These are phyloP conservation scores for Phataginus tetradactyla DNA, from an alignment of 2,797 vertebrate species.

Conservation along the genomic window DNA sequence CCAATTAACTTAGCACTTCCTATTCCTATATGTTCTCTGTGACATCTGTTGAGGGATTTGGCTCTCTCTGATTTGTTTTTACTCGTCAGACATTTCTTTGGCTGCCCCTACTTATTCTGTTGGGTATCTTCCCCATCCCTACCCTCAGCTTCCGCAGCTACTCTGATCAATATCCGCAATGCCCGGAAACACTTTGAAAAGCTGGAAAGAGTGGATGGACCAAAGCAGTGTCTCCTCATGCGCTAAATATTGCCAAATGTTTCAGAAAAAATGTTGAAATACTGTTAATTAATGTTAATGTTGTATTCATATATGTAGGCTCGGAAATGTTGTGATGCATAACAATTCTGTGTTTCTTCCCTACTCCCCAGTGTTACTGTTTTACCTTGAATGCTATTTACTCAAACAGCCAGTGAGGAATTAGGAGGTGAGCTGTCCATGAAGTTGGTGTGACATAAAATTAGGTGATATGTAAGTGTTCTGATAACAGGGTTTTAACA, in stretches of 20 bases:
- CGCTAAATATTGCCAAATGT: slow-evolving; percentile 82
- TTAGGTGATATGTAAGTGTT: slow-evolving; percentile 55
- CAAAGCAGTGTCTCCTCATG: slow-evolving; percentile 99
- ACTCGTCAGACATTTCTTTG: slow-evolving; percentile 58
- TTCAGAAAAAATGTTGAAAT: slow-evolving; percentile 56
- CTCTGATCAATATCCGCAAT: slow-evolving; percentile 99
- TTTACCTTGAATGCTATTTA: slow-evolving; percentile 79
- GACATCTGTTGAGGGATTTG: slow-evolving; percentile 52
- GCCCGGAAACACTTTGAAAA: slow-evolving; percentile 99
- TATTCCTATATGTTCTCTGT: slow-evolving; percentile 39
- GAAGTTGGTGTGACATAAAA: slow-evolving; percentile 54
- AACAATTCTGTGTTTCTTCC: slow-evolving; percentile 74
- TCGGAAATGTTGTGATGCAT: slow-evolving; percentile 84
- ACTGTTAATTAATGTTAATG: slow-evolving; percentile 76
- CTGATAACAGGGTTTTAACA: slow-evolving; percentile 59
- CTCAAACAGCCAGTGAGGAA: slow-evolving; percentile 71
- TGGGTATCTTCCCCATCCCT: slow-evolving; percentile 55
- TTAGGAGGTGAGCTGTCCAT: slow-evolving; percentile 68
- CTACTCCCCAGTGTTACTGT: slow-evolving; percentile 66
- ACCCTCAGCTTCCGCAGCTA: slow-evolving; percentile 95
- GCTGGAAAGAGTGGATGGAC: slow-evolving; percentile 98
- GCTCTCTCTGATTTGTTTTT: slow-evolving; percentile 62
- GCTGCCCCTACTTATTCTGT: slow-evolving; percentile 50
- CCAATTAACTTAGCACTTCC: slow-evolving; percentile 3
- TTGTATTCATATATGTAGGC: slow-evolving; percentile 81